Conservation (phyloP, 2,113 vertebrate species). For the Fulmarus glacialis region DNA sequence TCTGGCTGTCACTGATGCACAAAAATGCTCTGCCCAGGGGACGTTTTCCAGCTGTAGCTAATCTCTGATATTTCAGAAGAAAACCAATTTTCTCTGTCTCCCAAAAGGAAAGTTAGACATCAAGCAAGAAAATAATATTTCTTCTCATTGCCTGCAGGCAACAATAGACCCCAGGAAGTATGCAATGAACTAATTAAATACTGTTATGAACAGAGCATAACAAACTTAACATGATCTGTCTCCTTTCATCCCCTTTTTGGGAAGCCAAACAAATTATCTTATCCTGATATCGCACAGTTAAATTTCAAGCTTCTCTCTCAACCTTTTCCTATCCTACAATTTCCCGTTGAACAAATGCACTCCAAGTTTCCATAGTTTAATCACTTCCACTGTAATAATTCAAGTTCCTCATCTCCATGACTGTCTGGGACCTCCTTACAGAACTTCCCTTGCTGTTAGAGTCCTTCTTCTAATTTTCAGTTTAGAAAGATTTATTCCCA, state of each 20-base stretch:
- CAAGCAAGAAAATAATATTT: slow-evolving; percentile 1
- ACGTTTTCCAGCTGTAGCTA: neutral
- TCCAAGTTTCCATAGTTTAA: neutral
- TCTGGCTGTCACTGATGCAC: neutral
- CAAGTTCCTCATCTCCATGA: neutral
- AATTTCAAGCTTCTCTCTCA: neutral
- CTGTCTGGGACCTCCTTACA: neutral
- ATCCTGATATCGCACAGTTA: neutral
- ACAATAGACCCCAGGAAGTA: neutral
- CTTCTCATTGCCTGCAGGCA: neutral
- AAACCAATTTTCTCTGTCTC: neutral
- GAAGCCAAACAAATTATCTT: neutral
- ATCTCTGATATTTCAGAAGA: neutral
- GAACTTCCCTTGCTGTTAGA: neutral
- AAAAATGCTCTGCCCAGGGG: neutral
- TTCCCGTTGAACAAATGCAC: neutral
- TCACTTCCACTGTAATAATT: neutral
- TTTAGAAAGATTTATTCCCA: neutral
- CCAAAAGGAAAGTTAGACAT: neutral
- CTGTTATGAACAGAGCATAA: neutral
- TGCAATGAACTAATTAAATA: slow-evolving; percentile 4
- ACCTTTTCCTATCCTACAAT: neutral
- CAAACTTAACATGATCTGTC: neutral
- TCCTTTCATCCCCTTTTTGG: neutral
- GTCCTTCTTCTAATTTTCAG: neutral